phyloP scores from a whole-genome alignment of 1,140 invertebrate genomes.

The Lepidurus apus region DNA sequence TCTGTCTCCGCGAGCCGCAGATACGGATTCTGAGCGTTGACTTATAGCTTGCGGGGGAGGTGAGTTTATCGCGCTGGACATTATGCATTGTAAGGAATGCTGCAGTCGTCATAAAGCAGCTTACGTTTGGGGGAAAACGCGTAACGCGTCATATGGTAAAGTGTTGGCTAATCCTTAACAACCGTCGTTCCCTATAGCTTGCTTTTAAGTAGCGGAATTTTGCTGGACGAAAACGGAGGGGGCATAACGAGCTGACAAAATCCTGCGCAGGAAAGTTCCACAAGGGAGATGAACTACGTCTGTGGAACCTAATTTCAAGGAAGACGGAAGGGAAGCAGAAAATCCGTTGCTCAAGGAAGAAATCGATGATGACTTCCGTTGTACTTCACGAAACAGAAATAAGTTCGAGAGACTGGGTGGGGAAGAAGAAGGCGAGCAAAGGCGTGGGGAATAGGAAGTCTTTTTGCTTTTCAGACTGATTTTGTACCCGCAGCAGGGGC shows the following conservation, averaged over 20 bases:
- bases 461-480: background rate
- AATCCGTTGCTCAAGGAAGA: background rate
- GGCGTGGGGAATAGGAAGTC: background rate
- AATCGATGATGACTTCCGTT: constrained; percentile 10
- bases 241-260: background rate
- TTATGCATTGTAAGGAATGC: too few species aligned
- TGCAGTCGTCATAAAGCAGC: background rate
- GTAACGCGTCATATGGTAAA: constrained; percentile 14
- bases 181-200: background rate
- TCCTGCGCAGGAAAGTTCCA: too few species aligned
- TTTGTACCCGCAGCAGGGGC: background rate
- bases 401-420: background rate
- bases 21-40: background rate
- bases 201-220: background rate
- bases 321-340: constrained; percentile 3
- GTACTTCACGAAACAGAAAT: background rate
- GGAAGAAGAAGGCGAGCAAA: background rate
- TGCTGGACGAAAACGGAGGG: background rate
- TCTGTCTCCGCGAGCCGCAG: background rate
- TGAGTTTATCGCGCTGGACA: too few species aligned
- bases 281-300: background rate
- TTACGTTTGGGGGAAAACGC: constrained; percentile 7
- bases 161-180: background rate
- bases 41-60: background rate
- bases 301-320: background rate